Base-by-base conservation (phyloP, 2,797 vertebrate genomes). In the Eulemur mongoz region DNA sequence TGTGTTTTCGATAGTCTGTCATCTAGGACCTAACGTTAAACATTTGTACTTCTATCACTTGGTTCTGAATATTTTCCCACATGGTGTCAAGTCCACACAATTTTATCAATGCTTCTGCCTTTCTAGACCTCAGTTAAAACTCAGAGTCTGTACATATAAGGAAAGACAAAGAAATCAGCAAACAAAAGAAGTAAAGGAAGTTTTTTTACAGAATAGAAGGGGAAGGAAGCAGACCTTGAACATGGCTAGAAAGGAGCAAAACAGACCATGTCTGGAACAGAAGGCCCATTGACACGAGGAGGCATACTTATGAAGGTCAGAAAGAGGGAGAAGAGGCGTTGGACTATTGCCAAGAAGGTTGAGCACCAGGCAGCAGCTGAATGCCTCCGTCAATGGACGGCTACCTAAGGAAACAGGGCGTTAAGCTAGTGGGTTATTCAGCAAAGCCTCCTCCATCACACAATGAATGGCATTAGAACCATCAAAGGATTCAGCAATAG, bases 141-240 rank as follows among this genome's bases (percentile, higher is more conserved):
- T 72, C 40, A 15, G 18, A 63, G n/a, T 84, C 27, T 91, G 3
- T 57, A 61, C 14, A 76, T 35, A 87, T 95, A 54, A 22, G 11
- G 32, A 3, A 93, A 86, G 63, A 86, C 38, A 93, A 97, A 95
- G 30, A 59, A 54, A 52, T 18, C 32, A 4, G 6, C 45, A 69
- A 75, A 93, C 48, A 88, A 90, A 96, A 63, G 76, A 91, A 59
- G 4, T 9, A 12, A 89, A 82, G 27, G 14, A 93, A 92, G 43
- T 82, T 50, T 92, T 40, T 93, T 35, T 23, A 8, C 25, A 57
- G 69, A 91, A 73, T 15, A 90, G 32, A 93, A 96, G 79, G 8
- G 35, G 23, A 93, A 94, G 80, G 30, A 95, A 76, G 38, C 43
- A 90, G 88, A 82, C n/a, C 65, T 83, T 93, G 83, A 94, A 82